phyloP scores from a whole-genome alignment of 1,140 invertebrate genomes.

The Laodelphax striatellus region DNA sequence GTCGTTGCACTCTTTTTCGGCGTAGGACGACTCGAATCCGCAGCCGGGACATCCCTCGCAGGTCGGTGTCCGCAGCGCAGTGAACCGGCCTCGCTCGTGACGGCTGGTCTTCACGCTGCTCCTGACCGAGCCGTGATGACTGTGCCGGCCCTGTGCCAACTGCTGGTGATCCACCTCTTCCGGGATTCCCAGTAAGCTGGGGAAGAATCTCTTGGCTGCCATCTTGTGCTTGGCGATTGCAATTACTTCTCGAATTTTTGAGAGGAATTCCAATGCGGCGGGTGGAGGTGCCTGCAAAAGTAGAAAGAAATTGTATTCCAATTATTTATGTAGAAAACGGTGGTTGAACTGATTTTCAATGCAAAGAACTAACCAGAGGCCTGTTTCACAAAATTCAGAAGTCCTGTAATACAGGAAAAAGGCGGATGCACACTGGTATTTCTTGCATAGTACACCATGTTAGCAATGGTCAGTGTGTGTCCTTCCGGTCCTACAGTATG shows the following conservation, averaged over 20 bases:
- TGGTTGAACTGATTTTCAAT: no score
- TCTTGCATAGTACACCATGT: no score
- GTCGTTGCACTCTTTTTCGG: constrained; percentile 33
- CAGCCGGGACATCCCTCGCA: constrained; percentile 56
- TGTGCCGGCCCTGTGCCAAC: constrained; percentile 22
- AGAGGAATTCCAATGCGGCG: constrained; percentile 72
- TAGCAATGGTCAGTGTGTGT: no score
- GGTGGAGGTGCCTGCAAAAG: constrained; percentile 63
- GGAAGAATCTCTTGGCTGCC: constrained; percentile 63
- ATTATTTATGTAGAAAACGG: no score
- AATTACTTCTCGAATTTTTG: constrained; percentile 79
- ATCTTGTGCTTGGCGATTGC: constrained; percentile 78
- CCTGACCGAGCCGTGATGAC: constrained; percentile 1
- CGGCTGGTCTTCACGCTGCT: constrained; percentile 37
- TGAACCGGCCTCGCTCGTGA: constrained; percentile 37
- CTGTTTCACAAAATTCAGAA: no score
- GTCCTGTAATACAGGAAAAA: no score
- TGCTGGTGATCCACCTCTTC: constrained; percentile 46
- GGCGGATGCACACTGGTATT: no score
- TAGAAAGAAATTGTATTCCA: constrained; percentile 2
- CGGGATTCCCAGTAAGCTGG: constrained; percentile 64
- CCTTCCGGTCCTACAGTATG: no score
- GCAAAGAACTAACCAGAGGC: no score
- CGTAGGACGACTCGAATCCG: constrained; percentile 16
- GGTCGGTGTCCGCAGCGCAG: constrained; percentile 22